phyloP scores from a whole-genome alignment of 2,113 vertebrate genomes.

The Centropristis striata region DNA sequence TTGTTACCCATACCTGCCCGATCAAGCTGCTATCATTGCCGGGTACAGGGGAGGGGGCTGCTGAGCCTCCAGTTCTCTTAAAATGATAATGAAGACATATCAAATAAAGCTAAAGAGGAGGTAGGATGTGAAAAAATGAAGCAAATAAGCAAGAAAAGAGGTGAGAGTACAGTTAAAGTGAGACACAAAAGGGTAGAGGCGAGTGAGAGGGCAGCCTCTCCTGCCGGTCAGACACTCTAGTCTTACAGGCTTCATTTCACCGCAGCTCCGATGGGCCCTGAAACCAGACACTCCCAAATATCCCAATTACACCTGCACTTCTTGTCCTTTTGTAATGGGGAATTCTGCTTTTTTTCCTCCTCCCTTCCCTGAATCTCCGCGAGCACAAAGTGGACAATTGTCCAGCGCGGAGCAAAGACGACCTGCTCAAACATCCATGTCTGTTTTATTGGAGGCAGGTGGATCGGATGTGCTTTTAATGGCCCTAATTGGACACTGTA shows the following conservation, averaged over 20 bases:
- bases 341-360: slow-evolving; percentile 72
- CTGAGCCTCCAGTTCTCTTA: slow-evolving; percentile 53
- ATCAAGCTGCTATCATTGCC: slow-evolving; percentile 90
- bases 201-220: slow-evolving; percentile 76
- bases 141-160: not conserved
- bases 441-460: slow-evolving; percentile 74
- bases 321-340: slow-evolving; percentile 93
- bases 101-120: slow-evolving; percentile 15
- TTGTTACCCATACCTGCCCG: slow-evolving; percentile 96
- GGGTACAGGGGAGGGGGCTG: not conserved
- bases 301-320: slow-evolving; percentile 95
- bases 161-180: not conserved
- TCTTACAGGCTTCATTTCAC: slow-evolving; percentile 92
- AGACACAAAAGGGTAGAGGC: slow-evolving; percentile 54
- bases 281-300: slow-evolving; percentile 92
- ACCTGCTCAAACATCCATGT: slow-evolving; percentile 83
- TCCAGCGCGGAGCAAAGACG: slow-evolving; percentile 56
- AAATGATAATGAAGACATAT: slow-evolving; percentile 42
- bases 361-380: slow-evolving; percentile 39
- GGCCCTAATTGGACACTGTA: slow-evolving; percentile 69
- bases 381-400: slow-evolving; percentile 90
- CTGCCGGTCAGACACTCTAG: slow-evolving; percentile 81
- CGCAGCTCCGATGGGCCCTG: slow-evolving; percentile 86
- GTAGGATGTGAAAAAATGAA: not conserved
- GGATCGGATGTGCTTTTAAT: slow-evolving; percentile 78